Conservation (phyloP, 2,888 invertebrate species). For the Gymnoscelis rufifasciata region DNA sequence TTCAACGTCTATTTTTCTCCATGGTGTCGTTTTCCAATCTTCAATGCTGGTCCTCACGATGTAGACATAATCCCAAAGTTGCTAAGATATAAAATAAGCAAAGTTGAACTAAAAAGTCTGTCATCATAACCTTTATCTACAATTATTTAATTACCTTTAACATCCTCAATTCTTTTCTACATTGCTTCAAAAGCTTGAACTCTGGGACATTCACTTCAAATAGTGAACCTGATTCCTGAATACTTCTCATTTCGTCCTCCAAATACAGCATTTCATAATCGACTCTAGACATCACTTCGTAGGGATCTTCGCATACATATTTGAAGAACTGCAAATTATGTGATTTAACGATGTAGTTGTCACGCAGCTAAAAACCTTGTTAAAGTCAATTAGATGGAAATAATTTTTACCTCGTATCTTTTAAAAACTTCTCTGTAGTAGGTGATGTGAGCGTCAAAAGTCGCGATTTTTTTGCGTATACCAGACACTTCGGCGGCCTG, state of each 20-base stretch:
- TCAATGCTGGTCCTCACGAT: constrained; percentile 95
- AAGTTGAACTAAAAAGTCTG: neutral
- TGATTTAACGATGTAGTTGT: neutral
- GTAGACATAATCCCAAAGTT: constrained; percentile 96
- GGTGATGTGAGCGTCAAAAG: constrained; percentile 90
- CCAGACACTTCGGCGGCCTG: constrained; percentile 96
- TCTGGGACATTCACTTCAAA: constrained; percentile 98
- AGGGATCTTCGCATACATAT: constrained; percentile 86
- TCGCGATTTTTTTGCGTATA: constrained; percentile 90
- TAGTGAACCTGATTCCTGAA: constrained; percentile 93
- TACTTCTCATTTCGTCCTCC: constrained; percentile 91
- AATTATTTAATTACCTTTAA: constrained; percentile 80
- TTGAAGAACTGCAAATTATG: constrained; percentile 79
- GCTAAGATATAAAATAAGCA: constrained; percentile 66
- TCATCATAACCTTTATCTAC: neutral
- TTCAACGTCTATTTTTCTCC: constrained; percentile 98
- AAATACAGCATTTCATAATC: constrained; percentile 87
- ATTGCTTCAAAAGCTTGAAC: constrained; percentile 94
- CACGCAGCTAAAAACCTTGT: neutral
- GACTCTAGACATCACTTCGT: constrained; percentile 86
- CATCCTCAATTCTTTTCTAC: constrained; percentile 92
- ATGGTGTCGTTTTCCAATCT: constrained; percentile 98
- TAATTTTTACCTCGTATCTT: constrained; percentile 73
- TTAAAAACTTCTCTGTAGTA: constrained; percentile 94
- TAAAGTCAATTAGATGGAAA: neutral